These are phyloP conservation scores for Lepisosteus osseus DNA, from an alignment of 2,113 vertebrate genomes.

Conservation along the genomic window DNA sequence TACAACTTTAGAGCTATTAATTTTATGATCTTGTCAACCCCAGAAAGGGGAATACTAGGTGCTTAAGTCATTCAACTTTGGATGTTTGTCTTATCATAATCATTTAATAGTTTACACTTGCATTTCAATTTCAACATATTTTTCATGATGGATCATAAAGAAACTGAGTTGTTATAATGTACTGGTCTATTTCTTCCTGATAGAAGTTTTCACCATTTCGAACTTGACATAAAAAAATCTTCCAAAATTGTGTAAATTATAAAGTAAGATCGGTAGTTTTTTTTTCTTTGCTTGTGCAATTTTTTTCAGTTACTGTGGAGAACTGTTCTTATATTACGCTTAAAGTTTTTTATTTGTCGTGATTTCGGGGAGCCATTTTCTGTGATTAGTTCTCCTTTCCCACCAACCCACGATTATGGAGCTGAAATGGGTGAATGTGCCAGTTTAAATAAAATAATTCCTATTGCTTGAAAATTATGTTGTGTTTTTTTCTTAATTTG, in stretches of 20 bases:
- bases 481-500: too few species aligned
- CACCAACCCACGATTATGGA: not conserved
- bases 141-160: constrained; percentile 41
- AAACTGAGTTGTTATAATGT: not conserved
- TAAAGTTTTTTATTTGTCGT: constrained; percentile 47
- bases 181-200: constrained; percentile 4
- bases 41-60: not conserved
- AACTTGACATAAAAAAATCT: constrained; percentile 37
- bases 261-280: constrained; percentile 15
- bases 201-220: constrained; percentile 37
- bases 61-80: constrained; percentile 25
- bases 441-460: too few species aligned
- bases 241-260: constrained; percentile 22
- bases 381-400: not conserved
- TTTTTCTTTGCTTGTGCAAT: constrained; percentile 42
- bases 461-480: too few species aligned
- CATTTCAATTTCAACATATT: constrained; percentile 38
- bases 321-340: constrained; percentile 20
- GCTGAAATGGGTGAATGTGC: constrained; percentile 7
- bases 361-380: constrained; percentile 57
- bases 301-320: constrained; percentile 45
- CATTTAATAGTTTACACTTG: constrained; percentile 10
- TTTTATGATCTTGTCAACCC: constrained; percentile 23
- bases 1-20: constrained; percentile 24
- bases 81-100: constrained; percentile 29